Evolutionary conservation across 2,797 vertebrate species (phyloP).

Genomic region (Lepilemur septentrionalis): DNA sequence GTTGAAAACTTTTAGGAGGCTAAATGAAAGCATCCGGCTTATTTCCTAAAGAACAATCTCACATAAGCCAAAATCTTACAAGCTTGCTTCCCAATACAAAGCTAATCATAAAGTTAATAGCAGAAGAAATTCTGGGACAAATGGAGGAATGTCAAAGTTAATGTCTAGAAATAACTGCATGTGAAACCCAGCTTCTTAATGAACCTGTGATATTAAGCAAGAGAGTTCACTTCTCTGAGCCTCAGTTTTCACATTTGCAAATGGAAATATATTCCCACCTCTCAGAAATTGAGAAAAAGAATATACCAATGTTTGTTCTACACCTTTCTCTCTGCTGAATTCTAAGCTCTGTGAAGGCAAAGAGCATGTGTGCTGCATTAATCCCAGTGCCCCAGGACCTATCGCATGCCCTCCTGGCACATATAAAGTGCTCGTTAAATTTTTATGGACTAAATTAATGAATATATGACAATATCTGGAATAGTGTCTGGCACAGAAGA

Average conservation of each 20-base stretch:
- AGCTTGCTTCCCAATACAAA: slow-evolving; percentile 22
- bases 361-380: neutral
- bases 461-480: neutral
- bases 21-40: neutral
- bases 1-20: neutral
- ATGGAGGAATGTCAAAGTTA: slow-evolving; percentile 6
- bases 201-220: neutral
- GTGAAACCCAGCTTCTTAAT: neutral
- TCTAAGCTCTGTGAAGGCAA: neutral
- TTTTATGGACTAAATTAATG: neutral
- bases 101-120: neutral
- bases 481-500: neutral
- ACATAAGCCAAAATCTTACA: slow-evolving; percentile 38
- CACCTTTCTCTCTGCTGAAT: neutral
- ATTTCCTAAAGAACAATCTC: slow-evolving; percentile 30
- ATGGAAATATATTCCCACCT: neutral
- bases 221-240: neutral
- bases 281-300: neutral
- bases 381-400: neutral
- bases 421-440: neutral
- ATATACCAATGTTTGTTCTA: neutral
- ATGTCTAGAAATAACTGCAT: neutral
- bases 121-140: slow-evolving; percentile 1
- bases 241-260: neutral
- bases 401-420: neutral